Conservation (phyloP, 2,113 vertebrate genomes). For the Gnathonemus echidnorhynchus region DNA sequence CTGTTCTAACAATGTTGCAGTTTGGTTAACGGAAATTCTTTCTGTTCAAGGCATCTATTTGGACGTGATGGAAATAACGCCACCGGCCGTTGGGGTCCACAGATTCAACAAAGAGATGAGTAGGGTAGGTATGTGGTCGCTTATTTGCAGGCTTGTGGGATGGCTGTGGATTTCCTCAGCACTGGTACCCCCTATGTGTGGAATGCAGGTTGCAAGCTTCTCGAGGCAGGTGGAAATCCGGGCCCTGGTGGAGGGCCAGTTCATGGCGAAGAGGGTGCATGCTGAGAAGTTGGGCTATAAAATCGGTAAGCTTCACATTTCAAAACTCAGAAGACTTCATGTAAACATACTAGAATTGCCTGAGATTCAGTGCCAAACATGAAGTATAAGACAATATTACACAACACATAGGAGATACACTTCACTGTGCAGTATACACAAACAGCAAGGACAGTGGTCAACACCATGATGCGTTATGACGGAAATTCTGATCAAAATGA, state of each 20-base stretch:
- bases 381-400: neutral
- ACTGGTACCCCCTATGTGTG: constrained; percentile 23
- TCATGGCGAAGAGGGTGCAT: constrained; percentile 86
- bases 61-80: constrained; percentile 89
- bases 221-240: constrained; percentile 71
- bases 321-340: neutral
- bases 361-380: neutral
- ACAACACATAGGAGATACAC: neutral
- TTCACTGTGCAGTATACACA: neutral
- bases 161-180: neutral
- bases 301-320: constrained; percentile 65
- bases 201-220: constrained; percentile 64
- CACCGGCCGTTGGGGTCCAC: constrained; percentile 69
- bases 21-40: neutral
- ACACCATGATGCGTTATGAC: neutral
- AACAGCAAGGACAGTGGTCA: neutral
- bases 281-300: constrained; percentile 85
- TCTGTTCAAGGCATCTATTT: constrained; percentile 74
- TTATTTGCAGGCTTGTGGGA: neutral
- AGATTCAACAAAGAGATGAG: constrained; percentile 66
- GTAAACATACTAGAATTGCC: neutral
- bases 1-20: neutral
- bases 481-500: neutral
- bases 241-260: constrained; percentile 88
- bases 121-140: constrained; percentile 53